A percentile compares a stretch with the other conserved stretches of the same genome.
Evolutionary conservation across 2,888 invertebrate species (phyloP).

Genomic region (Amphiduros pacificus): DNA sequence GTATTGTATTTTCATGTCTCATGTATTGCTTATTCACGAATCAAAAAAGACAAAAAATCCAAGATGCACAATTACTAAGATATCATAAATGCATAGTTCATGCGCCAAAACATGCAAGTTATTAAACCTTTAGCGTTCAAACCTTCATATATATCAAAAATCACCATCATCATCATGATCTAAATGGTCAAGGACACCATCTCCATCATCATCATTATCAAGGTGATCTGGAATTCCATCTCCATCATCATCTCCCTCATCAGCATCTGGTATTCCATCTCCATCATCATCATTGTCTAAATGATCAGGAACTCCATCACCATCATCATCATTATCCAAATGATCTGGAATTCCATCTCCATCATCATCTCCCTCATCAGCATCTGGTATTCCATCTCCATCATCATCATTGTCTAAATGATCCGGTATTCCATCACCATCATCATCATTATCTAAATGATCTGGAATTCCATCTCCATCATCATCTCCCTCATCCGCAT

Average conservation of each 20-base stretch:
- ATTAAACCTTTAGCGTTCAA: no score
- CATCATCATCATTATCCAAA: constrained; percentile 35
- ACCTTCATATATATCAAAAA: no score
- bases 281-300: constrained; percentile 38
- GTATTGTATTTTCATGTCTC: no score
- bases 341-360: constrained; percentile 44
- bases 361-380: constrained; percentile 33
- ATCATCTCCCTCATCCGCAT: constrained; percentile 28
- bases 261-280: constrained; percentile 36
- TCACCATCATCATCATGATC: no score
- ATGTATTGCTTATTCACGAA: no score
- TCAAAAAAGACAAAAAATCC: no score
- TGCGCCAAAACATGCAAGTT: no score
- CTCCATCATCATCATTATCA: constrained; percentile 40
- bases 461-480: constrained; percentile 49
- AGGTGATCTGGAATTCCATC: constrained; percentile 34
- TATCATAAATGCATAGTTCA: no score
- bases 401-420: constrained; percentile 29
- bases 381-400: constrained; percentile 45
- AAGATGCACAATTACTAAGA: no score
- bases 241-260: constrained; percentile 26
- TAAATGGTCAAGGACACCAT: constrained; percentile 40
- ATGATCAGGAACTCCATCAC: constrained; percentile 41
- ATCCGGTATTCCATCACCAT: constrained; percentile 38
- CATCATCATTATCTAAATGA: constrained; percentile 31